phyloP scores from a whole-genome alignment of 2,113 vertebrate species.

The Typhlomys cinereus region DNA sequence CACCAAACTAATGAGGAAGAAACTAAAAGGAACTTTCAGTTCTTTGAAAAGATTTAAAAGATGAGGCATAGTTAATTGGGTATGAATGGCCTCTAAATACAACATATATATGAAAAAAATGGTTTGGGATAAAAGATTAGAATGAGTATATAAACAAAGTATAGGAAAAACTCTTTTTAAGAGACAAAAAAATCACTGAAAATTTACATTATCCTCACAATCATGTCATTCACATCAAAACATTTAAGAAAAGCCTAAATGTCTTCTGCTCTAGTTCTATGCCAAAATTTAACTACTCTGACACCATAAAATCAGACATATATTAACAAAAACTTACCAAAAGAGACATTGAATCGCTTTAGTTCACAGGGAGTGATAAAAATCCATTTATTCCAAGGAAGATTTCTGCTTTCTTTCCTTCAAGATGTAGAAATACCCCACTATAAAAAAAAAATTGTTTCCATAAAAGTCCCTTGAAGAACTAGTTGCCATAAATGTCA shows the following conservation, averaged over 20 bases:
- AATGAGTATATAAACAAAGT: slow-evolving; percentile 18
- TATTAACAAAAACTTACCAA: slow-evolving; percentile 84
- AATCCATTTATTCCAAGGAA: slow-evolving; percentile 83
- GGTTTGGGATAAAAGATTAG: slow-evolving; percentile 22
- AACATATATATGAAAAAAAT: neutral
- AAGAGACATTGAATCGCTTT: slow-evolving; percentile 89
- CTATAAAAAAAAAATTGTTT: slow-evolving; percentile 59
- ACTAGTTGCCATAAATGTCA: neutral
- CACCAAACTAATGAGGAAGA: no score
- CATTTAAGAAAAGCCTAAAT: neutral
- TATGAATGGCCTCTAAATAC: neutral
- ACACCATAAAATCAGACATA: slow-evolving; percentile 24
- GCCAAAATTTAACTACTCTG: neutral
- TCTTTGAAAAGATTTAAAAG: slow-evolving; percentile 51
- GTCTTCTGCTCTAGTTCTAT: neutral
- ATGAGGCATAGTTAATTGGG: slow-evolving; percentile 15
- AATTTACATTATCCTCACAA: slow-evolving; percentile 41
- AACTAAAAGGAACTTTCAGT: no score
- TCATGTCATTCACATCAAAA: slow-evolving; percentile 25
- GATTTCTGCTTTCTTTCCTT: slow-evolving; percentile 63
- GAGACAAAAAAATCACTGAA: slow-evolving; percentile 62
- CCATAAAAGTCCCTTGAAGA: slow-evolving; percentile 26
- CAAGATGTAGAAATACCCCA: slow-evolving; percentile 56
- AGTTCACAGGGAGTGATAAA: slow-evolving; percentile 75
- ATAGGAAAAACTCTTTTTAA: slow-evolving; percentile 6